These are phyloP conservation scores for Sebastes itinus DNA, from an alignment of 2,797 vertebrate genomes.

Conservation along the genomic window DNA sequence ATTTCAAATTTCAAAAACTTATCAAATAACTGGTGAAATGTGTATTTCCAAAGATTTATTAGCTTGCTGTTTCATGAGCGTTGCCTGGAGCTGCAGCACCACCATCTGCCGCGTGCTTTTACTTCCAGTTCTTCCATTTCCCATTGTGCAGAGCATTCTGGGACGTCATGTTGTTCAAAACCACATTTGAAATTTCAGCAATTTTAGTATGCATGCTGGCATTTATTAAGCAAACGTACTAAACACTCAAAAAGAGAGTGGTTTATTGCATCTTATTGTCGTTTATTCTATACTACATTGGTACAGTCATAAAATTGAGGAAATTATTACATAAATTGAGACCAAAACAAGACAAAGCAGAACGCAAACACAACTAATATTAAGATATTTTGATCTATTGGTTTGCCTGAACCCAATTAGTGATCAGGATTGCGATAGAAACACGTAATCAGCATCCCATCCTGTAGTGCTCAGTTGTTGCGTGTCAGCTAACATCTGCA, in stretches of 20 bases:
- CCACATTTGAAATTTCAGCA: background rate
- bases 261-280: no score
- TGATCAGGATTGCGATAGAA: background rate
- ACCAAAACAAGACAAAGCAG: background rate
- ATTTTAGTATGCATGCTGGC: background rate
- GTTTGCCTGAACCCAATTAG: background rate
- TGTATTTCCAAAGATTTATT: constrained; percentile 9
- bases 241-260: background rate
- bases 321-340: background rate
- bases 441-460: constrained; percentile 1
- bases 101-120: constrained; percentile 16
- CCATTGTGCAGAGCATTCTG: background rate
- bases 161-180: background rate
- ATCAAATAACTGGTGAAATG: constrained; percentile 1
- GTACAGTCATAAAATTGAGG: background rate
- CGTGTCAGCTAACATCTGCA: constrained; percentile 22
- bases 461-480: background rate
- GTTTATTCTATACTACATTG: background rate
- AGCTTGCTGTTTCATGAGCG: background rate
- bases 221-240: background rate
- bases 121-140: background rate
- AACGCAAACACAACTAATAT: background rate
- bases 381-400: background rate
- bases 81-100: constrained; percentile 15
- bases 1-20: constrained; percentile 2